Conservation (phyloP, 2,888 invertebrate species). For the Mythimna loreyi region DNA sequence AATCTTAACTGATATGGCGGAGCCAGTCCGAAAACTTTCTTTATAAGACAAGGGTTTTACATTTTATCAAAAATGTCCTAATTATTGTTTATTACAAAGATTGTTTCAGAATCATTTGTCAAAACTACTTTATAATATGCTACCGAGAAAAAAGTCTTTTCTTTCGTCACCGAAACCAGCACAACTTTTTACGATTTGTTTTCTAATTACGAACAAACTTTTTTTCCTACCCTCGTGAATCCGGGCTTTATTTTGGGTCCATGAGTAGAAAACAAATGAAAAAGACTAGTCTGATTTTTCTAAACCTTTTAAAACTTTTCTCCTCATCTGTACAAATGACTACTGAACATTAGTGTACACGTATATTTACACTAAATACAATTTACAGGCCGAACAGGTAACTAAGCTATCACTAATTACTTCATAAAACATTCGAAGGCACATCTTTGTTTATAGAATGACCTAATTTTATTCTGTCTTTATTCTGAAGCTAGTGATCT, state of each 20-base stretch:
- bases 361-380: slow-evolving; percentile 74
- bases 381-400: slow-evolving; percentile 81
- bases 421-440: slow-evolving; percentile 87
- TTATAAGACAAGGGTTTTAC: slow-evolving; percentile 43
- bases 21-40: slow-evolving; percentile 48
- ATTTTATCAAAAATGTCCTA: slow-evolving; percentile 61
- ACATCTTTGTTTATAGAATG: slow-evolving; percentile 86
- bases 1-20: slow-evolving; percentile 59
- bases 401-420: slow-evolving; percentile 82
- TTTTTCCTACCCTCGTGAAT: slow-evolving; percentile 7
- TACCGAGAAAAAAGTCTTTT: slow-evolving; percentile 38
- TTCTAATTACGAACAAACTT: slow-evolving; percentile 1
- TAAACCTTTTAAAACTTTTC: slow-evolving; percentile 10
- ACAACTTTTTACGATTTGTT: slow-evolving; percentile 1
- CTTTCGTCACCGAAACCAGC: background rate
- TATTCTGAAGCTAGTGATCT: slow-evolving; percentile 57
- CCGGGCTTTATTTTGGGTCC: slow-evolving; percentile 9
- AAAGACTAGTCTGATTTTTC: slow-evolving; percentile 1
- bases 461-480: slow-evolving; percentile 74
- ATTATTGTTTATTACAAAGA: slow-evolving; percentile 51
- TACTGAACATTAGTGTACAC: slow-evolving; percentile 62
- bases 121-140: slow-evolving; percentile 52
- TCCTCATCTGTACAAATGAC: slow-evolving; percentile 44
- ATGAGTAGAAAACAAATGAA: slow-evolving; percentile 11
- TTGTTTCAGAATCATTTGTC: slow-evolving; percentile 52